Base-by-base conservation (phyloP, 2,113 vertebrate genomes). In the Cottus gobio region DNA sequence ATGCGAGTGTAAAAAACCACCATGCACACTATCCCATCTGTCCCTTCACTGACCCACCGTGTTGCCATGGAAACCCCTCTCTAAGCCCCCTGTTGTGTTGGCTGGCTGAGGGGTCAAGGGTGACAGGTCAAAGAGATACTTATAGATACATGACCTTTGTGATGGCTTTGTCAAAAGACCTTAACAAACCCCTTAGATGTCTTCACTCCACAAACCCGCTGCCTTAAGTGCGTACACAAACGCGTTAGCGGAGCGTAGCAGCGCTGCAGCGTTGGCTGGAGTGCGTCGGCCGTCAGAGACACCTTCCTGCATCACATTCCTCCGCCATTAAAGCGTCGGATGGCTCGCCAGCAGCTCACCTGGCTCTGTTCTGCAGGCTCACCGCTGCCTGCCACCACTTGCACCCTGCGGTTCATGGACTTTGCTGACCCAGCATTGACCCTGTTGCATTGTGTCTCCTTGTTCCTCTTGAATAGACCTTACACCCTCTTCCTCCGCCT, bases 391-490 rank as follows among this genome's bases (percentile, higher is more conserved):
- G 83, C 76, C 81, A 66, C 50, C 70, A 80, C 85, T 84, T 78
- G 80, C 74, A 79, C 76, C 62, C 87, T 89, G 74, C 87, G 85
- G 95, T 95, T 94, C 93, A 90, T 96, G 96, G 96, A 97, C 97
- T 97, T 92, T 95, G 82, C 85, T 97, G 96, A 98, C 96, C 97
- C 86, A 89, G 77, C 89, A 63, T 46, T 96, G 96, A 97, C 96
- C 96, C 94, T 88, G 91, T 63, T 87, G 93, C 94, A 90, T 93
- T 94, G 95, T 91, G 84, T 91, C 87, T 90, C 64, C 93, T 95
- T 86, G 93, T 93, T 94, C 91, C 93, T 94, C 92, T 94, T 95
- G 93, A 97, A 95, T 94, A 95, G 94, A 82, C 58, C 84, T 56
- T 60, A 90, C 94, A 91, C 71, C 95, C 95, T 94, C 94, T 85